Evolutionary conservation across 2,888 invertebrate species (phyloP).

Genomic region (Gastracanthus pulcherrimus): DNA sequence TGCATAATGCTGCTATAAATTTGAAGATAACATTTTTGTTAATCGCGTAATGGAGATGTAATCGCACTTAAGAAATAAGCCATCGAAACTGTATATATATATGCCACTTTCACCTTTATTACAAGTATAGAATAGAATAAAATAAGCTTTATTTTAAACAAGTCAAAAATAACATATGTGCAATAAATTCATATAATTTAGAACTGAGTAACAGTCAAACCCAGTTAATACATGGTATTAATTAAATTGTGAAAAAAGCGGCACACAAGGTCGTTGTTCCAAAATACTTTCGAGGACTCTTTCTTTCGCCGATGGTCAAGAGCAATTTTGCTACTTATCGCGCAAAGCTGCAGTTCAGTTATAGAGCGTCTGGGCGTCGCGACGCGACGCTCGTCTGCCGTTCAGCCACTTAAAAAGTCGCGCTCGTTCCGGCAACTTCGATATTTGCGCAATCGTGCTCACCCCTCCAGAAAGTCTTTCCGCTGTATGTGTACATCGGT

Average conservation of each 20-base stretch:
- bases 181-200: no score
- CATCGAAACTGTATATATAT: not conserved
- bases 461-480: not conserved
- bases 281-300: slow-evolving; percentile 13
- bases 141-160: no score
- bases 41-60: not conserved
- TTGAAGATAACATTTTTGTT: no score
- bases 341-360: not conserved
- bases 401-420: not conserved
- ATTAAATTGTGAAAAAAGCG: no score
- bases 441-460: not conserved
- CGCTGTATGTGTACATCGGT: not conserved
- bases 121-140: no score
- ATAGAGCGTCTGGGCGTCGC: slow-evolving; percentile 15
- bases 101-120: no score
- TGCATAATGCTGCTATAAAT: no score
- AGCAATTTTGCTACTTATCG: slow-evolving; percentile 20
- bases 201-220: no score
- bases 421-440: not conserved
- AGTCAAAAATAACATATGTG: no score
- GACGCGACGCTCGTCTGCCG: not conserved
- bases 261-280: not conserved
- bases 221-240: no score
- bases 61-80: not conserved
- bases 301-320: not conserved